Evolutionary conservation across 2,888 invertebrate genomes (phyloP).

Genomic region (Pandemis cinnamomeana): DNA sequence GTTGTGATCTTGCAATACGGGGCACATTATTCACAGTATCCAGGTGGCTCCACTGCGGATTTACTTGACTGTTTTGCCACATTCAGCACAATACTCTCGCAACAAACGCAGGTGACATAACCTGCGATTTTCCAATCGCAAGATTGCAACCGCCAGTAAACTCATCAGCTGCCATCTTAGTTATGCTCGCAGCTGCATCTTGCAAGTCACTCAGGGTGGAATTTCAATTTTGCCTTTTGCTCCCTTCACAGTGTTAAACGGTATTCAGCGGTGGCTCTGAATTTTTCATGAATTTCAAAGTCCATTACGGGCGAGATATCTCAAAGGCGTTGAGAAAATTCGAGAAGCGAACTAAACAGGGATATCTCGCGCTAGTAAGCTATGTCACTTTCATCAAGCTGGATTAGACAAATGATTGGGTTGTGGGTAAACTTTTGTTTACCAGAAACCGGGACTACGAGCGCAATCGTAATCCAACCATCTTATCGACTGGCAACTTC

Average conservation of each 20-base stretch:
- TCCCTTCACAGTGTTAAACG: conserved; percentile 36
- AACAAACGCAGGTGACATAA: neutral
- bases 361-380: no score
- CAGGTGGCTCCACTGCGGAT: no score
- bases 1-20: no score
- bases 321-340: conserved; percentile 6
- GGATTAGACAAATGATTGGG: no score
- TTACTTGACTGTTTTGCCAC: no score
- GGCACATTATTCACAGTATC: no score
- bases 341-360: neutral
- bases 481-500: neutral
- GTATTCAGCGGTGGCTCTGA: conserved; percentile 33
- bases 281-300: conserved; percentile 41
- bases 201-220: conserved; percentile 43
- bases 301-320: conserved; percentile 23
- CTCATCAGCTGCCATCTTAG: conserved; percentile 42
- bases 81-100: no score
- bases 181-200: conserved; percentile 46
- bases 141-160: conserved; percentile 18
- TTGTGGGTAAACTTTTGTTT: neutral
- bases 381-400: neutral
- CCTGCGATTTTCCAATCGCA: conserved; percentile 30
- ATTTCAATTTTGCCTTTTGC: conserved; percentile 43
- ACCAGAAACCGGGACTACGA: neutral
- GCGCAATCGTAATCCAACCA: neutral